Percentiles rank a stretch among this genome's conserved stretches.
Conservation (phyloP, 2,888 invertebrate species). For the Hypselothyrea guttata region DNA sequence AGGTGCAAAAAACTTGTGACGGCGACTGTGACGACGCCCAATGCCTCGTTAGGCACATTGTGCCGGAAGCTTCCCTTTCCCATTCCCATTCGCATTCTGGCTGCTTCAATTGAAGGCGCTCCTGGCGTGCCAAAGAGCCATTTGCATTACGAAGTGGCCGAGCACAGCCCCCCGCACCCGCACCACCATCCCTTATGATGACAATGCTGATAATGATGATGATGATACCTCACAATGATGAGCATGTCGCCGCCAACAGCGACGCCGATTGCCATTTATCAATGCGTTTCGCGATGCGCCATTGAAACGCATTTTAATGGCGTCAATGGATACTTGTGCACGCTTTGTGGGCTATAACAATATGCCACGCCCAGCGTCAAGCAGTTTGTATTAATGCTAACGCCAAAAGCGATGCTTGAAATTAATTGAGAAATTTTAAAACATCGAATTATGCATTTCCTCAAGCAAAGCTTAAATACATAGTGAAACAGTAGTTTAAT, state of each 20-base stretch:
- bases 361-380: constrained; percentile 6
- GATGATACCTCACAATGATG: constrained; percentile 28
- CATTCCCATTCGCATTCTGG: neutral
- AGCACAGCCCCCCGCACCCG: too few relatives aligned
- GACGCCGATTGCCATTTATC: constrained; percentile 68
- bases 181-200: constrained; percentile 13
- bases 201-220: constrained; percentile 14
- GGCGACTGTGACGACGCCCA: constrained; percentile 18
- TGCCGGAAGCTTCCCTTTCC: neutral
- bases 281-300: constrained; percentile 53
- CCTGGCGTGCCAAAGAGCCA: constrained; percentile 69
- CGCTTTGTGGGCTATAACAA: constrained; percentile 41
- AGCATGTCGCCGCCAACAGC: constrained; percentile 34
- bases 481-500: too few relatives aligned
- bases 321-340: constrained; percentile 69
- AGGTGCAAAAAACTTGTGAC: constrained; percentile 36
- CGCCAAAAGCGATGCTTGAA: too few relatives aligned
- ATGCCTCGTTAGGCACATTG: constrained; percentile 60
- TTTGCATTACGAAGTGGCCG: constrained; percentile 68
- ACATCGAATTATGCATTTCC: too few relatives aligned
- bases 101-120: constrained; percentile 1
- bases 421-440: constrained; percentile 31
- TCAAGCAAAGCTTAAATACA: too few relatives aligned
- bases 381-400: constrained; percentile 43
- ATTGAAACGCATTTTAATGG: constrained; percentile 54